Conservation (phyloP, 2,797 vertebrate species). For the Manis pentadactyla region DNA sequence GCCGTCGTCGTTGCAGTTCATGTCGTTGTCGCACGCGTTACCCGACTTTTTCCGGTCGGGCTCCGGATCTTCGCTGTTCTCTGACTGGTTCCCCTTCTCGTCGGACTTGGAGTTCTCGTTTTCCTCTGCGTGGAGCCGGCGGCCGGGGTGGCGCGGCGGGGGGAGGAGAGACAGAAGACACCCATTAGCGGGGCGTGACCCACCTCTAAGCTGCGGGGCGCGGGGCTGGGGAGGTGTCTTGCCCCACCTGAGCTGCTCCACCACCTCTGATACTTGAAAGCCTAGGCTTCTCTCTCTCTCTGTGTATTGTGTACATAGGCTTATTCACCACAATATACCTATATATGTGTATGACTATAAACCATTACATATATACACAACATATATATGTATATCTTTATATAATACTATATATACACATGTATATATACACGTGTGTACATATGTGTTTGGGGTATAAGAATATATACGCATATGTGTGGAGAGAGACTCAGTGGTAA, state of each 20-base stretch:
- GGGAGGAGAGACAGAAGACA: conserved; percentile 4
- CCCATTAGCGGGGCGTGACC: background rate
- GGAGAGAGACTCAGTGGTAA: background rate
- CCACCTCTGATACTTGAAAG: background rate
- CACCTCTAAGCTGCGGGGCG: accelerated
- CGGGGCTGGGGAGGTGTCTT: background rate
- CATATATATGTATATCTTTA: background rate
- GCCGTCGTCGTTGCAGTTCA: conserved; percentile 95
- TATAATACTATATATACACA: background rate
- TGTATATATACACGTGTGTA: background rate
- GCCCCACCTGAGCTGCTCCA: background rate
- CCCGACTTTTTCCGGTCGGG: conserved; percentile 93
- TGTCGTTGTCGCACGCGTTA: conserved; percentile 94
- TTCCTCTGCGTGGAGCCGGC: conserved; percentile 89
- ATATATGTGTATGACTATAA: background rate
- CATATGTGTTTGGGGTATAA: background rate
- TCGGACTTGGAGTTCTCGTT: conserved; percentile 96
- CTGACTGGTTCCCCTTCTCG: conserved; percentile 94
- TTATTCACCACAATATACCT: background rate
- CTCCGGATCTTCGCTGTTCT: conserved; percentile 95
- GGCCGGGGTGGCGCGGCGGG: conserved; percentile 55
- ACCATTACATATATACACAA: background rate
- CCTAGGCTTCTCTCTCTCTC: background rate
- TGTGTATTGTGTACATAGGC: background rate
- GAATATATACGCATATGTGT: background rate